Conservation (phyloP, 1,140 invertebrate genomes). For the Penaeus japonicus region DNA sequence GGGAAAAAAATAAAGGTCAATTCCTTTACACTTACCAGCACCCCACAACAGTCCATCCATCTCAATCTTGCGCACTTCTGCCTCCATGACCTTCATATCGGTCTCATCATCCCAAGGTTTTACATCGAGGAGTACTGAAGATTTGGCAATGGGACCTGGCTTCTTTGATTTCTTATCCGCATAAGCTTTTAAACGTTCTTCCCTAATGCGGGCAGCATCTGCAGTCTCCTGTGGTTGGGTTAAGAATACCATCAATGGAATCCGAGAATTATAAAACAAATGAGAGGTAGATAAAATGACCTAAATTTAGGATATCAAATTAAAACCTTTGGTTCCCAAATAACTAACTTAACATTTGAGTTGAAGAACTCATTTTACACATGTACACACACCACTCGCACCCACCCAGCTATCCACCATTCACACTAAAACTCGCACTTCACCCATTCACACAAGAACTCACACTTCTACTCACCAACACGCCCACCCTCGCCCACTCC, state of each 20-base stretch:
- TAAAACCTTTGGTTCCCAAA: too few relatives aligned
- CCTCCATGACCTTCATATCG: constrained; percentile 90
- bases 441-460: too few relatives aligned
- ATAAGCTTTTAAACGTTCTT: constrained; percentile 89
- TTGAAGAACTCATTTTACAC: too few relatives aligned
- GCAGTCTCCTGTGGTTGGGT: constrained; percentile 68
- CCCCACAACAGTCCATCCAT: constrained; percentile 96
- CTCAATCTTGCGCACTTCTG: constrained; percentile 78
- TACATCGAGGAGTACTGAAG: constrained; percentile 91
- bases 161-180: constrained; percentile 94
- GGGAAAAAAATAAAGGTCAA: neutral
- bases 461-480: too few relatives aligned
- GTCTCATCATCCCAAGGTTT: constrained; percentile 99
- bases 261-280: too few relatives aligned
- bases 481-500: too few relatives aligned
- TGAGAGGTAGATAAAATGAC: too few relatives aligned
- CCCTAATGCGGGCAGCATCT: constrained; percentile 75
- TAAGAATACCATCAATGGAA: neutral
- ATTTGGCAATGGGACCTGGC: constrained; percentile 91
- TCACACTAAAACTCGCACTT: too few relatives aligned
- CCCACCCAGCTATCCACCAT: too few relatives aligned
- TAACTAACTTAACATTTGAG: too few relatives aligned
- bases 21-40: constrained; percentile 67
- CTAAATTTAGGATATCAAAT: too few relatives aligned
- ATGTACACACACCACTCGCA: too few relatives aligned